Evolutionary conservation across 2,888 invertebrate genomes (phyloP), one percentile per base, ranked within the genome.

Genomic region (Cinara cedri): DNA sequence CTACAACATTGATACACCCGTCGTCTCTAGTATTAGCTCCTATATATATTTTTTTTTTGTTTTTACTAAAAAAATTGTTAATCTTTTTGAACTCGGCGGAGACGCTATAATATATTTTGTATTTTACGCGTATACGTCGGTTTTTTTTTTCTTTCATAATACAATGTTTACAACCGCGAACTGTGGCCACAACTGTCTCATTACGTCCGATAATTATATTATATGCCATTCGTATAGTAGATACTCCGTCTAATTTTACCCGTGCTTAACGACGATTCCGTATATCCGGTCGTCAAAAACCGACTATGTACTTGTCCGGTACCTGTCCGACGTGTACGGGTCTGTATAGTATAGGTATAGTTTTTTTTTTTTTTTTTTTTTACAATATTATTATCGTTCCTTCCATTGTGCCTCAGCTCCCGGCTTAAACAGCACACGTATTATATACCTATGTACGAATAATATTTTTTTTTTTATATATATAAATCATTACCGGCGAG

Each of bases 161-260:
- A 11, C 24, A 21, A 57, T 55, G 26, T 75, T 34, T 78, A 78
- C 34, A 68, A 68, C 60, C 57, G 46, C 51, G 34, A 34, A 63
- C 68, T 46, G 57, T 60, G 68, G 68, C 57, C 78, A 24, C 78
- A 62, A 78, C 70, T 78, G 78, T 78, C 78, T 78, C 78, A 78
- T 78, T 78, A 78, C 8, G 70, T 70, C 78, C 60, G 70, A 60
- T 78, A 78, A 78, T 78, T 65, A 76, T 76, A 60, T 34, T 60
- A n/a, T n/a, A n/a, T 46, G 51, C 34, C 34, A 6, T n/a, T 6
- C 34, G 34, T 34, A 34, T 34, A 34, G 55, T 34, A n/a, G n/a
- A n/a, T n/a, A n/a, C n/a, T n/a, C 51, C 60, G 62, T 78, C 78
- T 78, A 78, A 78, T 78, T 78, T 78, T 78, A 78, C 78, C 78